Evolutionary conservation across 2,888 invertebrate species (phyloP).

Genomic region (Diarsia mendica): DNA sequence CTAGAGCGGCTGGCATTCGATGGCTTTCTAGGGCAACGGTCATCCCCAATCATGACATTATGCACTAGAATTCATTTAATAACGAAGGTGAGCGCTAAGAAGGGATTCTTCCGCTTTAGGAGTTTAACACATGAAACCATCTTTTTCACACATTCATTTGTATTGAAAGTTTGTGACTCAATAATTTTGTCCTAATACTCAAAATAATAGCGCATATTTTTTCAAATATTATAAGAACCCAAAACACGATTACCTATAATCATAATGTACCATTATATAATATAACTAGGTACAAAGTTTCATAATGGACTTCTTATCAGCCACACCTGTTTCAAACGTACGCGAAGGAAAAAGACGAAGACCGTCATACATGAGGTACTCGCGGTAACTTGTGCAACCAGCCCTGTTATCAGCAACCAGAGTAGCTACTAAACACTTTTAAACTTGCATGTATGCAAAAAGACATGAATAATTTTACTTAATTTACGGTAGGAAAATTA

Average conservation of each 20-base stretch:
- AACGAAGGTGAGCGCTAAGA: neutral
- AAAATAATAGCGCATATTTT: neutral
- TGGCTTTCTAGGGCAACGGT: no score
- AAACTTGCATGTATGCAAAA: constrained; percentile 17
- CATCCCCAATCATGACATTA: neutral
- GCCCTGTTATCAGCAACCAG: constrained; percentile 27
- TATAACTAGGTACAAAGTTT: constrained; percentile 11
- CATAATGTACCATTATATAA: neutral
- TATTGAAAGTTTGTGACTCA: neutral
- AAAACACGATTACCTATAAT: constrained; percentile 17
- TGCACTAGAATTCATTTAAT: neutral
- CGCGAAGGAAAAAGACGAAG: constrained; percentile 20
- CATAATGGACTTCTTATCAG: constrained; percentile 43
- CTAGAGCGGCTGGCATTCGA: no score
- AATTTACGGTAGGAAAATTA: neutral
- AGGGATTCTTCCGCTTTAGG: neutral
- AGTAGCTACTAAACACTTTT: constrained; percentile 22
- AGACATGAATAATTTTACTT: constrained; percentile 6
- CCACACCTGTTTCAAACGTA: constrained; percentile 30
- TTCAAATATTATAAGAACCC: neutral
- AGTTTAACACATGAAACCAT: neutral
- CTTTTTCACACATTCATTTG: neutral
- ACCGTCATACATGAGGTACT: constrained; percentile 2
- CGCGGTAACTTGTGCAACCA: constrained; percentile 25
- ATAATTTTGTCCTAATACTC: no score